Percentiles rank a stretch among this genome's conserved stretches.
Evolutionary conservation across 2,113 vertebrate genomes (phyloP).

Genomic region (Panurus biarmicus): DNA sequence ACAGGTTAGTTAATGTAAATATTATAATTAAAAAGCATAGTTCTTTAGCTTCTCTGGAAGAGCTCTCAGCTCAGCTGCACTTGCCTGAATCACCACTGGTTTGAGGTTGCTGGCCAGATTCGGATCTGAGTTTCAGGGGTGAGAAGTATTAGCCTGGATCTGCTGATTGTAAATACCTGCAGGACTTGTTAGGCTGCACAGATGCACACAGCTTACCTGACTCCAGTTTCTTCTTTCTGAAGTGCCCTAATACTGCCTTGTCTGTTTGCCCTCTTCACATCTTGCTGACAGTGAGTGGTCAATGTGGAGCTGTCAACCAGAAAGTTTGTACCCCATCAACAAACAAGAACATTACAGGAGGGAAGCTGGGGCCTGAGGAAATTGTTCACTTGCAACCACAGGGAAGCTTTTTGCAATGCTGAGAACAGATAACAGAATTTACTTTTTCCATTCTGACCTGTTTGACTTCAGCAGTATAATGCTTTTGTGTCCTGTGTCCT

Average conservation of each 20-base stretch:
- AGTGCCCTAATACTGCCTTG: not conserved
- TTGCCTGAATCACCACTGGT: not conserved
- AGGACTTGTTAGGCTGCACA: not conserved
- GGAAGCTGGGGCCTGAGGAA: not conserved
- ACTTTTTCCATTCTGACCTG: not conserved
- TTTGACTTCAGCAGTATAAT: not conserved
- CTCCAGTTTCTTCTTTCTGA: not conserved
- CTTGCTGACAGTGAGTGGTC: not conserved
- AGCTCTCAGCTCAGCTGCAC: not conserved
- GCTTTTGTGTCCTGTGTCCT: not conserved
- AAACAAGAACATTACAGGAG: not conserved
- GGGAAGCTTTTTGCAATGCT: not conserved
- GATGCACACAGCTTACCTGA: not conserved
- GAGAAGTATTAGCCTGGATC: not conserved
- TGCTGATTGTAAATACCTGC: not conserved
- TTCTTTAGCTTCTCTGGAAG: not conserved
- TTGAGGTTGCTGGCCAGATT: not conserved
- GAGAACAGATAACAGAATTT: not conserved
- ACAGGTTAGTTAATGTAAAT: constrained; percentile 20
- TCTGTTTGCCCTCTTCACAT: not conserved
- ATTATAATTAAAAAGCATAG: constrained; percentile 36
- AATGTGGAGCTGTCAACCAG: not conserved
- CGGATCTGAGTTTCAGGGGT: constrained; percentile 22
- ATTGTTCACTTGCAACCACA: not conserved
- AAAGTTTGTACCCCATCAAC: not conserved